Base-by-base conservation (phyloP, 1,140 invertebrate genomes). In the Aphelenchoides fujianensis region DNA sequence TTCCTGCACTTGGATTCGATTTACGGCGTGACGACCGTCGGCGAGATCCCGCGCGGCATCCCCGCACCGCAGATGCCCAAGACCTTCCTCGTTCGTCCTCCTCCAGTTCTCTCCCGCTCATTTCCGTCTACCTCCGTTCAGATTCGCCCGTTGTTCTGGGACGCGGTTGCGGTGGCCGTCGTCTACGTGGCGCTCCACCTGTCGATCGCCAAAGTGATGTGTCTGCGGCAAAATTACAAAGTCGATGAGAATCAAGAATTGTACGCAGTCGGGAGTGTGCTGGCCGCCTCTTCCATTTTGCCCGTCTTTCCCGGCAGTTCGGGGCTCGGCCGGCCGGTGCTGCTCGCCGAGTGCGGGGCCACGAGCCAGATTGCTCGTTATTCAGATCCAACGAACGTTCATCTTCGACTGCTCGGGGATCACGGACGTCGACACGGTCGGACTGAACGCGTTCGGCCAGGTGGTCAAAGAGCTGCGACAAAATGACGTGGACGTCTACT, bases 201-300 rank as follows among this genome's bases (percentile, higher is more conserved):
- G 23, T 74, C 73, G 3, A 73, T 73, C 1, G 69, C 69, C 2
- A 75, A 77, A 30, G 41, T 75, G 36, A 48, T 75, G 7, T 70
- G 55, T 2, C 63, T 41, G 34, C 36, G 41, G 31, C 59, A 73
- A 57, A 36, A 74, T 5, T 75, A 78, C 37, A 64, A 31, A 28
- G 75, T 75, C 7, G 74, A 75, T 36, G n/a, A 52, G 3, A 59
- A 64, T n/a, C 74, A 76, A 52, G 74, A 76, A 52, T 53, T 76
- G 16, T 76, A 76, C 57, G 74, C 74, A 0, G 36, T 76, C 28
- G 71, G 70, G 9, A 32, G 64, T 7, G 34, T 34, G 3, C 62
- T 59, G 16, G 31, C 55, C 19, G n/a, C 71, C 2, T 68, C 62
- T 23, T 28, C 41, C 12, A 59, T 76, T 34, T 76, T 76, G 16